Conservation (phyloP, 2,888 invertebrate species). For the Glyphotaelius pellucidus region DNA sequence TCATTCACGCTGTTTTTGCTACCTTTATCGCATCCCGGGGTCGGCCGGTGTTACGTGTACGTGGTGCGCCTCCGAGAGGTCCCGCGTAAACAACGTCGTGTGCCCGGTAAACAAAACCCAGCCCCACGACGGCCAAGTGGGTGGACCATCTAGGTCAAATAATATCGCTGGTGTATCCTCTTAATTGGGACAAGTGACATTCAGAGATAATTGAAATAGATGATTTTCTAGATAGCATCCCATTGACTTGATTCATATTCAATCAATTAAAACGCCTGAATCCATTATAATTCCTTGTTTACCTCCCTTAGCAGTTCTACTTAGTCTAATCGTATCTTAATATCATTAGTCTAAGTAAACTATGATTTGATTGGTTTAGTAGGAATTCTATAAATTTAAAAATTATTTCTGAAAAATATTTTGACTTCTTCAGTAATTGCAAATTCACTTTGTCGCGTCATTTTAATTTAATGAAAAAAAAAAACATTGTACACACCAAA, state of each 20-base stretch:
- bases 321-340: too few species aligned
- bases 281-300: not conserved
- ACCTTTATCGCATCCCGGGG: not conserved
- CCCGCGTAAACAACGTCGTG: not conserved
- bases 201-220: not conserved
- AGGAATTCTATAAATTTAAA: not conserved
- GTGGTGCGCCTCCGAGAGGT: not conserved
- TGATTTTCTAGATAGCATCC: not conserved
- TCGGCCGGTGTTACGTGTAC: not conserved
- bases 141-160: not conserved
- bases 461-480: too few species aligned
- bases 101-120: not conserved
- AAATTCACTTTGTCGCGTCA: too few species aligned
- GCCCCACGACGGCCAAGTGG: not conserved
- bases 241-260: not conserved
- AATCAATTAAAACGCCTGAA: not conserved
- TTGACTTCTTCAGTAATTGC: too few species aligned
- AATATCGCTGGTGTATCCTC: not conserved
- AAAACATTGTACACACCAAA: too few species aligned
- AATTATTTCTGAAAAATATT: too few species aligned
- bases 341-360: too few species aligned
- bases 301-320: too few species aligned
- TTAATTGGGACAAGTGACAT: not conserved
- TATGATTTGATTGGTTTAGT: not conserved
- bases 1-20: constrained; percentile 29